These are phyloP conservation scores for Teleiodes luculella DNA, from an alignment of 2,888 invertebrate species.

Conservation along the genomic window DNA sequence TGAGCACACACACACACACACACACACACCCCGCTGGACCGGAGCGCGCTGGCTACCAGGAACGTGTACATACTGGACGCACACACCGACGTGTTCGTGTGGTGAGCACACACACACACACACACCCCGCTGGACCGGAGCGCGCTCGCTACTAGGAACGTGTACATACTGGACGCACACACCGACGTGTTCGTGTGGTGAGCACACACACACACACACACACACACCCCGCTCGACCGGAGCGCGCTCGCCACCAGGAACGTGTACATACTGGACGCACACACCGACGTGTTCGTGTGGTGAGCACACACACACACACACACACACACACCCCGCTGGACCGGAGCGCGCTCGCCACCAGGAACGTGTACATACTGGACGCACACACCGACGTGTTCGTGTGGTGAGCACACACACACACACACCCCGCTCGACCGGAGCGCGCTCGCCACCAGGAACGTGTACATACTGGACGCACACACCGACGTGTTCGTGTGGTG, in stretches of 20 bases:
- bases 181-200: conserved; percentile 97
- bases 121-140: conserved; percentile 81
- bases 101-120: conserved; percentile 75
- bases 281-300: conserved; percentile 97
- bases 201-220: conserved; percentile 30
- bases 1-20: conserved; percentile 52
- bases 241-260: conserved; percentile 91
- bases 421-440: conserved; percentile 98
- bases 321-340: conserved; percentile 81
- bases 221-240: conserved; percentile 84
- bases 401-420: conserved; percentile 84
- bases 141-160: conserved; percentile 92
- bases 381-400: conserved; percentile 96
- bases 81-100: conserved; percentile 94
- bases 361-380: conserved; percentile 97
- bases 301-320: conserved; percentile 56
- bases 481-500: conserved; percentile 45
- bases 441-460: conserved; percentile 92
- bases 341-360: conserved; percentile 89
- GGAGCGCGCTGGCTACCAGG: conserved; percentile 90
- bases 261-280: conserved; percentile 97
- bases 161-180: conserved; percentile 97
- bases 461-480: conserved; percentile 96
- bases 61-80: conserved; percentile 98
- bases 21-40: conserved; percentile 79